Evolutionary conservation across 1,140 invertebrate species (phyloP).

Genomic region (Rhysida immarginata): DNA sequence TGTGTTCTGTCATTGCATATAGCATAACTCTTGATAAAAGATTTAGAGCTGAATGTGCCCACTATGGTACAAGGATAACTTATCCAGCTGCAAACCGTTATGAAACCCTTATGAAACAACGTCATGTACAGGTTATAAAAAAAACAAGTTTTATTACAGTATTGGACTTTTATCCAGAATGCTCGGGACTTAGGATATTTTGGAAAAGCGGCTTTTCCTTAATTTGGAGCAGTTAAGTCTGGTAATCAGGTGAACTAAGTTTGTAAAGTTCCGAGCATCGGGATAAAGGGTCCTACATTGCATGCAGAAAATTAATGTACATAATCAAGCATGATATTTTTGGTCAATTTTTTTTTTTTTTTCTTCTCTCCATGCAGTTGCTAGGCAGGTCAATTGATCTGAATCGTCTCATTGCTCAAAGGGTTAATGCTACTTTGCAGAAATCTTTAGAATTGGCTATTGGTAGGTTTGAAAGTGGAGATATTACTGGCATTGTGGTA

Average conservation of each 20-base stretch:
- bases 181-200: too few species aligned
- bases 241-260: too few species aligned
- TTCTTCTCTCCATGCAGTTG: constrained; percentile 41
- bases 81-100: constrained; percentile 85
- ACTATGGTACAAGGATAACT: constrained; percentile 56
- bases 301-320: too few species aligned
- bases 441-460: constrained; percentile 91
- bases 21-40: constrained; percentile 93
- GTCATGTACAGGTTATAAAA: constrained; percentile 76
- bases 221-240: too few species aligned
- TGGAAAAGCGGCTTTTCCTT: too few species aligned
- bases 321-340: too few species aligned
- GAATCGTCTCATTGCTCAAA: constrained; percentile 87
- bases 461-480: constrained; percentile 87
- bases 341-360: not conserved
- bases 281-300: too few species aligned
- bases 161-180: too few species aligned
- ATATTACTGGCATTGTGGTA: constrained; percentile 93
- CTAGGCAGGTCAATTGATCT: constrained; percentile 92
- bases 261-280: too few species aligned
- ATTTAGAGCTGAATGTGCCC: constrained; percentile 86
- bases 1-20: constrained; percentile 15
- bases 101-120: constrained; percentile 85
- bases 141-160: too few species aligned
- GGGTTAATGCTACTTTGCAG: constrained; percentile 90